Evolutionary conservation across 2,113 vertebrate genomes (phyloP), one percentile per base, ranked within the genome.

Genomic region (Nibea albiflora): DNA sequence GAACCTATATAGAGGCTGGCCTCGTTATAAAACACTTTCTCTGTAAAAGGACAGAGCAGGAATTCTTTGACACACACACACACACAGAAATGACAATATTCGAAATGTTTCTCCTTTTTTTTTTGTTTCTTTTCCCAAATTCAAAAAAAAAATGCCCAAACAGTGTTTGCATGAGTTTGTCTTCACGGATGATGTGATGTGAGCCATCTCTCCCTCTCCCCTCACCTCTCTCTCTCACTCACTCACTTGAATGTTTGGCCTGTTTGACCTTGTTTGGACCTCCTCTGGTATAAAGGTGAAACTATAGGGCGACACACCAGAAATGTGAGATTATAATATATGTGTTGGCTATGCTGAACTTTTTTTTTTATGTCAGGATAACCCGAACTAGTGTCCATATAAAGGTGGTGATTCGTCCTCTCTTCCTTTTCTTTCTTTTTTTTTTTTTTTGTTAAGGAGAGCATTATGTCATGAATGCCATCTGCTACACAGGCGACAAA

Each of bases 1-100:
- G 84, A 91, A 92, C 95, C 95, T 94, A 95, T 94, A 96, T 94
- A 96, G 98, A 98, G 98, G 98, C 98, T 97, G 98, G 97, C 96
- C 98, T 98, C 97, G 96, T 94, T 97, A 94, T 96, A 58, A 93
- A 95, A 93, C 77, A 90, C 67, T 76, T 91, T 91, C 93, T 92
- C 87, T 89, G 83, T 80, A 69, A 72, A 84, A 87, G 87, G 88
- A 91, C 91, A 92, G 88, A 93, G 86, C 85, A 83, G 90, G 92
- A 88, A 86, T 90, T 85, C 88, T 73, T 78, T 78, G 87, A 86
- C 88, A 93, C 84, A n/a, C n/a, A 57, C 31, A 81, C 31, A 31
- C 31, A n/a, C n/a, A 57, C 31, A 81, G 68, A 84, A 81, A 52
- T 83, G 42, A 94, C 88, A 94, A 88, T 85, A 72, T 70, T 84